Percentiles rank a stretch among this genome's conserved stretches.
Conservation (phyloP, 2,888 invertebrate species). For the Zeuzera pyrina region DNA sequence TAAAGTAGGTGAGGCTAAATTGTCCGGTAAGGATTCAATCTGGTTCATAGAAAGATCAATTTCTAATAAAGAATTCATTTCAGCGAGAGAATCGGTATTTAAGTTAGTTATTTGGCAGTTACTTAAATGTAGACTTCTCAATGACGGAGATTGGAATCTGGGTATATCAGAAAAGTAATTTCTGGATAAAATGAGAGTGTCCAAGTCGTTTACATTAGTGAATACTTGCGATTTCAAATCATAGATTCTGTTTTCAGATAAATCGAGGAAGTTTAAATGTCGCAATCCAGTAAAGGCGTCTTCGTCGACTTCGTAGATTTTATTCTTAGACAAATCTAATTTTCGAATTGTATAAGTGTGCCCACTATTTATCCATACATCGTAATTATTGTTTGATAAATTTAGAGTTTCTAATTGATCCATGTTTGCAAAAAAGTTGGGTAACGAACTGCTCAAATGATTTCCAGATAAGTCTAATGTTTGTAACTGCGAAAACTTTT, state of each 20-base stretch:
- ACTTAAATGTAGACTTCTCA: slow-evolving; percentile 73
- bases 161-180: slow-evolving; percentile 76
- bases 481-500: slow-evolving; percentile 61
- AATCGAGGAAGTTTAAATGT: slow-evolving; percentile 72
- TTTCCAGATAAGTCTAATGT: slow-evolving; percentile 65
- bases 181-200: slow-evolving; percentile 75
- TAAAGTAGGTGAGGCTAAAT: slow-evolving; percentile 72
- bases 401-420: slow-evolving; percentile 65
- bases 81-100: slow-evolving; percentile 58
- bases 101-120: slow-evolving; percentile 76
- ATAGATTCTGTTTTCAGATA: slow-evolving; percentile 79
- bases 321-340: slow-evolving; percentile 79
- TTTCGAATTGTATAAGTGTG: slow-evolving; percentile 48
- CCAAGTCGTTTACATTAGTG: slow-evolving; percentile 67
- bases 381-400: slow-evolving; percentile 73
- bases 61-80: slow-evolving; percentile 71
- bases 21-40: slow-evolving; percentile 73
- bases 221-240: slow-evolving; percentile 72
- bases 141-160: slow-evolving; percentile 68
- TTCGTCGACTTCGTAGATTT: slow-evolving; percentile 71
- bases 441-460: slow-evolving; percentile 55
- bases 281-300: slow-evolving; percentile 73
- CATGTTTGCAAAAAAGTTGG: slow-evolving; percentile 57
- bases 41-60: slow-evolving; percentile 79
- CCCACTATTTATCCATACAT: slow-evolving; percentile 41